These are phyloP conservation scores for Synanthedon tipuliformis DNA, from an alignment of 2,888 invertebrate species.

Conservation along the genomic window DNA sequence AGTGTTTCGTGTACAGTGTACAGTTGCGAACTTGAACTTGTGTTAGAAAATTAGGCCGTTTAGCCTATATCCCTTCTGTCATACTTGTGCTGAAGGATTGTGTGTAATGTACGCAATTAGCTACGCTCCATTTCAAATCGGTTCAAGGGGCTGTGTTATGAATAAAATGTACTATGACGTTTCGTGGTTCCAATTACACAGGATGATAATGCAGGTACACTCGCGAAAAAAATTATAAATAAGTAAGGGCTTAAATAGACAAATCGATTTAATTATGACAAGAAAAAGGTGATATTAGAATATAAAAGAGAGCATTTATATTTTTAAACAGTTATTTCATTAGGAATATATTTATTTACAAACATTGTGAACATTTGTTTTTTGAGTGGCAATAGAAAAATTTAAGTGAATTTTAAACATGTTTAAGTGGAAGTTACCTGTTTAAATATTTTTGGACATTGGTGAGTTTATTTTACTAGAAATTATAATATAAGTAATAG, in stretches of 20 bases:
- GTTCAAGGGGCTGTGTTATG: constrained; percentile 51
- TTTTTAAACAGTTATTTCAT: constrained; percentile 6
- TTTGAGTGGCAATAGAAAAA: background rate
- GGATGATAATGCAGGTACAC: constrained; percentile 23
- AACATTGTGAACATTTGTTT: background rate
- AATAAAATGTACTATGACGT: constrained; percentile 46
- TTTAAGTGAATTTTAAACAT: background rate
- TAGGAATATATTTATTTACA: constrained; percentile 2
- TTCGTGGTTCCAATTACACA: constrained; percentile 38
- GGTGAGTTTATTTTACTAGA: constrained; percentile 16
- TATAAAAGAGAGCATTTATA: constrained; percentile 6
- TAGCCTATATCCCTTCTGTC: constrained; percentile 50
- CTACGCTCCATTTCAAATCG: constrained; percentile 48
- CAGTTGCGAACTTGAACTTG: constrained; percentile 56
- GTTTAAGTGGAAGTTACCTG: constrained; percentile 7
- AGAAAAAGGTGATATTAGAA: constrained; percentile 43
- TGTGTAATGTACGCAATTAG: constrained; percentile 62
- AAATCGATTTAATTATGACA: constrained; percentile 35
- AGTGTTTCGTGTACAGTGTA: constrained; percentile 18
- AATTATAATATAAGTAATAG: background rate
- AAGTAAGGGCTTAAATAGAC: constrained; percentile 22
- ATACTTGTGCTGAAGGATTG: constrained; percentile 32
- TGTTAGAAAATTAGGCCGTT: constrained; percentile 21
- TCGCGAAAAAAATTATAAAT: constrained; percentile 32
- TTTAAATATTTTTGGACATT: constrained; percentile 12